Evolutionary conservation across 2,797 vertebrate species (phyloP), one percentile per base, ranked within the genome.

Genomic region (Sus cebifrons): DNA sequence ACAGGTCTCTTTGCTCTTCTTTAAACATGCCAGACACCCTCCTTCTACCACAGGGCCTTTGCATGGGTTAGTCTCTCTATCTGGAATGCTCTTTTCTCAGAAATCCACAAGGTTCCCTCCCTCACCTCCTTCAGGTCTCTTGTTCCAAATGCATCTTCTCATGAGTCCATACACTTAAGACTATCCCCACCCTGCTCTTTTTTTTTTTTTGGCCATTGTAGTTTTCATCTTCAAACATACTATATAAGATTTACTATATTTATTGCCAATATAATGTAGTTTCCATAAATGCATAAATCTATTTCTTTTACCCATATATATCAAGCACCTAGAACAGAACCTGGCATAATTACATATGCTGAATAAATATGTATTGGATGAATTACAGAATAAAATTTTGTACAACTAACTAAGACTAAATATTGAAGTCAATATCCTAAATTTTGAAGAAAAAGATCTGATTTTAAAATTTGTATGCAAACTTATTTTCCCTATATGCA

Each of bases 361-460:
- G 4, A 67, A 77, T 64, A 92, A 94, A 49, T n/a, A 73, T 32
- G 79, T 89, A 83, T 11, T 70, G 68, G 92, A 87, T 70, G 25
- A 93, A 77, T 20, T 68, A 9, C 23, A 88, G 58, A 91, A 94
- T 77, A 89, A 71, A 91, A 60, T 14, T 86, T 75, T 86, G n/a
- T 70, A 71, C 18, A 74, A 40, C 49, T 89, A 91, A 29, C 52
- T 21, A 82, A 12, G 16, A 91, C 17, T 83, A 11, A 86, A 56
- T 86, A 75, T 10, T 52, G 9, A 13, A 54, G 23, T 54, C 40
- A 91, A 8, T 67, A 68, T 29, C 52, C 17, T 89, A 89, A 64
- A 89, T 54, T 92, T 79, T 90, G 84, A 94, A 40, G 74, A 77
- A 89, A 78, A 91, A 89, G 14, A 54, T 65, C 32, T 85, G 25